These are phyloP conservation scores for Chloropsis hardwickii DNA, from an alignment of 2,113 vertebrate genomes.

Conservation along the genomic window DNA sequence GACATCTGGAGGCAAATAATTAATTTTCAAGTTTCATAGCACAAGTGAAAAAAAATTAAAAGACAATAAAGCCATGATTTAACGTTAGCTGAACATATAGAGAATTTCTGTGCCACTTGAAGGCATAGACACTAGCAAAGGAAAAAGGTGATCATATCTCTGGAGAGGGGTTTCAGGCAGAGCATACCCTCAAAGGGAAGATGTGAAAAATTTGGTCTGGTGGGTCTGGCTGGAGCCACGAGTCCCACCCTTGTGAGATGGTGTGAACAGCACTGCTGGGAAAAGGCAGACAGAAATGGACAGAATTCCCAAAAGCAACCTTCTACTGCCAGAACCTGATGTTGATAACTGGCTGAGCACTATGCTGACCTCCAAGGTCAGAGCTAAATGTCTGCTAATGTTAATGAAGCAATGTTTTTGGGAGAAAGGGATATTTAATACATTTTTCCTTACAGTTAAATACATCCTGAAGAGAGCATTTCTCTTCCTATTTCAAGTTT, in stretches of 20 bases:
- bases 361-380: neutral
- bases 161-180: neutral
- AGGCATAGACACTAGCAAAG: neutral
- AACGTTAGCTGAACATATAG: neutral
- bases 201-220: neutral
- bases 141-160: neutral
- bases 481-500: neutral
- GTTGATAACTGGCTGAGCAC: neutral
- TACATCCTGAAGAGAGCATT: neutral
- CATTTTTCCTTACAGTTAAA: neutral
- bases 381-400: neutral
- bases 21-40: neutral
- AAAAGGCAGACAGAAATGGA: neutral
- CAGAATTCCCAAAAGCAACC: rapidly evolving
- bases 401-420: neutral
- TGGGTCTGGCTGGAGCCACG: neutral
- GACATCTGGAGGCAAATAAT: neutral
- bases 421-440: neutral
- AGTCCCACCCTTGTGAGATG: neutral
- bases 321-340: neutral
- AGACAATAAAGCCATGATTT: neutral
- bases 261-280: neutral
- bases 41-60: neutral
- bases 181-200: neutral
- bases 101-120: neutral